phyloP scores from a whole-genome alignment of 1,140 invertebrate species.

The Macrocentrus cingulum region DNA sequence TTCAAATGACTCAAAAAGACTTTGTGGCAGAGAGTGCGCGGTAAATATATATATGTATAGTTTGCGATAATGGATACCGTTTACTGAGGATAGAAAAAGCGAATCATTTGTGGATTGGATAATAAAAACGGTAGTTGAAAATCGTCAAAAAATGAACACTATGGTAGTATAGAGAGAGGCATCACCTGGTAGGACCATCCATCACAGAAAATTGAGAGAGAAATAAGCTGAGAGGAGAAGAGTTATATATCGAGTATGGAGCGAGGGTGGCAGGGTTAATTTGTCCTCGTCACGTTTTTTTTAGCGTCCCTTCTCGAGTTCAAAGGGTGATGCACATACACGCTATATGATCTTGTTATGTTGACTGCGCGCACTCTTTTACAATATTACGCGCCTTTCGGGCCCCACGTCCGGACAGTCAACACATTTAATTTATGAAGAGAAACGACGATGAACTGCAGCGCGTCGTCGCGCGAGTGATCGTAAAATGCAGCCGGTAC shows the following conservation, averaged over 20 bases:
- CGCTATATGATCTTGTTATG: background rate
- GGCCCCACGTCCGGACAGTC: background rate
- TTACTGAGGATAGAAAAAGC: too few species aligned
- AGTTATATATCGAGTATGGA: background rate
- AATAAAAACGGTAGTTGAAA: background rate
- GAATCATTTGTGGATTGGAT: constrained; percentile 2
- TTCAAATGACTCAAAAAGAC: constrained; percentile 1
- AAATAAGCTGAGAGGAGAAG: constrained; percentile 30
- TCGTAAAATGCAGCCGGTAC: constrained; percentile 36
- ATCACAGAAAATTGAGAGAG: constrained; percentile 36
- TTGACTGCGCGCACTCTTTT: background rate
- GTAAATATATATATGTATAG: too few species aligned
- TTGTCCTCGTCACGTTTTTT: constrained; percentile 45
- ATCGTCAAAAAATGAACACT: background rate
- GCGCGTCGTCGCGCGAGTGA: too few species aligned
- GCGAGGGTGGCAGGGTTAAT: constrained; percentile 36
- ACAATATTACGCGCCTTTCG: background rate
- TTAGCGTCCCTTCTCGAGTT: background rate
- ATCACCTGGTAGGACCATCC: constrained; percentile 50
- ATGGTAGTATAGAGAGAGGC: constrained; percentile 18
- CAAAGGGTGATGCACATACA: background rate
- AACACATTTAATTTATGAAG: constrained; percentile 21
- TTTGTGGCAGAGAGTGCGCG: too few species aligned
- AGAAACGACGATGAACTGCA: constrained; percentile 10
- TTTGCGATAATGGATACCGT: too few species aligned